phyloP scores from a whole-genome alignment of 1,140 invertebrate genomes.

The Colletes gigas region DNA sequence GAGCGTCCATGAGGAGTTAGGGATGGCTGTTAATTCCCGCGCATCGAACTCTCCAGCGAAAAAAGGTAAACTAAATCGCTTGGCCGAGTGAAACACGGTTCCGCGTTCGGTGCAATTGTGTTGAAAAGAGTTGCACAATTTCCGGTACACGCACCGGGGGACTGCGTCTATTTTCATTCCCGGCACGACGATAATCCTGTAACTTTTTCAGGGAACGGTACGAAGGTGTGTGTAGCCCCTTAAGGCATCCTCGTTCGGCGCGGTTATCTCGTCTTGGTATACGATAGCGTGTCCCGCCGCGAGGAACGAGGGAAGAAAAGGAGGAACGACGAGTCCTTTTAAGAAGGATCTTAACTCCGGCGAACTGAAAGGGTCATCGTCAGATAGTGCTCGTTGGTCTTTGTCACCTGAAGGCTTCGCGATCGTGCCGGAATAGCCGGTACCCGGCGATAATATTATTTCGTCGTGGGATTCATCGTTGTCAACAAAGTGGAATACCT shows the following conservation, averaged over 20 bases:
- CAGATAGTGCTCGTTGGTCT: constrained; percentile 44
- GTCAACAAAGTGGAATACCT: constrained; percentile 51
- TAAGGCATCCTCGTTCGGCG: constrained; percentile 28
- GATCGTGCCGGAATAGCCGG: constrained; percentile 7
- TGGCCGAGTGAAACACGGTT: background rate
- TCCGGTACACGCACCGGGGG: background rate
- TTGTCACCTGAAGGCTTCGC: constrained; percentile 31
- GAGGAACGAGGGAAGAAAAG: background rate
- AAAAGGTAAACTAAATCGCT: background rate
- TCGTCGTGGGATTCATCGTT: constrained; percentile 34
- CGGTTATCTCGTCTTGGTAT: constrained; percentile 43
- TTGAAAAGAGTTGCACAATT: background rate
- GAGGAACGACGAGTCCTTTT: constrained; percentile 18
- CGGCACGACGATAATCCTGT: constrained; percentile 26
- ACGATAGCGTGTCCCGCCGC: constrained; percentile 27
- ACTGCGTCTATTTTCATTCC: constrained; percentile 20
- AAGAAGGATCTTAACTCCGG: constrained; percentile 41
- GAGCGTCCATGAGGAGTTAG: no score
- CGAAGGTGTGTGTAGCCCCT: constrained; percentile 31
- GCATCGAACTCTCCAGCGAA: no score
- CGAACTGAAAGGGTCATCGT: constrained; percentile 41
- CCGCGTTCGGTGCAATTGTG: background rate
- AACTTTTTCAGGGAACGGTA: constrained; percentile 36
- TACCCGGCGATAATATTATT: constrained; percentile 39
- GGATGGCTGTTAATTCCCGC: no score